Evolutionary conservation across 2,113 vertebrate species (phyloP).

Genomic region (Myrmecobius fasciatus): DNA sequence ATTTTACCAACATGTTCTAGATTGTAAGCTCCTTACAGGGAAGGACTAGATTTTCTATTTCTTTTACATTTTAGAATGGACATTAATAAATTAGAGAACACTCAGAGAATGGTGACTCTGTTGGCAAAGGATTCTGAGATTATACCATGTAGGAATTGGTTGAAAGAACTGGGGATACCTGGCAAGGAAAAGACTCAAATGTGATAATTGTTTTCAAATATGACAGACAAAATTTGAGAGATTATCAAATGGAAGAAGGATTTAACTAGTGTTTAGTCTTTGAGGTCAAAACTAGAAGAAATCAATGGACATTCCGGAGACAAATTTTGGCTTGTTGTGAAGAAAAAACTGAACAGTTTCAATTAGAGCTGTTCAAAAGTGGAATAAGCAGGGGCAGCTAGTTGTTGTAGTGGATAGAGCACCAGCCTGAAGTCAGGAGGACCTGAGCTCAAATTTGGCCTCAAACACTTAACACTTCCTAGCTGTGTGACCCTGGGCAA

Average conservation of each 20-base stretch:
- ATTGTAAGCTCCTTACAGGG: not conserved
- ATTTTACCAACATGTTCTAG: not conserved
- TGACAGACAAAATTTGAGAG: not conserved
- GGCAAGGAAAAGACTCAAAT: not conserved
- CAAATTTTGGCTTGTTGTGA: not conserved
- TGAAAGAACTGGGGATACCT: not conserved
- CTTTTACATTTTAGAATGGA: not conserved
- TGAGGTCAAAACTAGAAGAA: not conserved
- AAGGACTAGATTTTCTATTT: not conserved
- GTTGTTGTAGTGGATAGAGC: too few species aligned
- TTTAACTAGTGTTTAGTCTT: not conserved
- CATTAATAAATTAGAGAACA: not conserved
- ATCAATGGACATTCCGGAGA: not conserved
- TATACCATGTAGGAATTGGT: not conserved
- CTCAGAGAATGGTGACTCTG: not conserved
- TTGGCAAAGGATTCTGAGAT: too few species aligned
- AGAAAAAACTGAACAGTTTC: not conserved
- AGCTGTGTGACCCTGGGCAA: too few species aligned
- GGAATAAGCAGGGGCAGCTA: not conserved
- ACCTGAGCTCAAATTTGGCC: too few species aligned
- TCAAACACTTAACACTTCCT: too few species aligned
- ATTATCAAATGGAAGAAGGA: not conserved
- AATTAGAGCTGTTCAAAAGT: not conserved
- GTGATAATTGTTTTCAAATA: not conserved
- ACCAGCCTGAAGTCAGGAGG: too few species aligned